Percentiles rank a stretch among this genome's conserved stretches.
phyloP scores from a whole-genome alignment of 2,888 invertebrate species.

The Hydrotaea cyrtoneurina region DNA sequence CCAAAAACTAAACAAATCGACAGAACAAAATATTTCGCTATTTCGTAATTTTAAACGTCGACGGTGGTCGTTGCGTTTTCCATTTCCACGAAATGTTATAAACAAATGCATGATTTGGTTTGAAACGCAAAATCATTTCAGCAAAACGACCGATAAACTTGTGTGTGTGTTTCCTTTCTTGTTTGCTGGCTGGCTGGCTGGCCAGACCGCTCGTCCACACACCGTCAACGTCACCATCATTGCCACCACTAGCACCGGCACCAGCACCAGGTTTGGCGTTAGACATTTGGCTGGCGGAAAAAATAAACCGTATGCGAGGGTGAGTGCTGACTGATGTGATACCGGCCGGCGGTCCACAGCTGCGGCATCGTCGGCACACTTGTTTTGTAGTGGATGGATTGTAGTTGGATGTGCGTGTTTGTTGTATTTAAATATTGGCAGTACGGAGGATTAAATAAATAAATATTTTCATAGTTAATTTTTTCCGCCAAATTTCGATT shows the following conservation, averaged over 20 bases:
- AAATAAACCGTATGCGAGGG: slow-evolving; percentile 3
- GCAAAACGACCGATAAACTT: neutral
- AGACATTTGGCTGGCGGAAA: slow-evolving; percentile 8
- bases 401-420: neutral
- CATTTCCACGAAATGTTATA: neutral
- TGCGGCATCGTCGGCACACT: slow-evolving; percentile 7
- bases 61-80: neutral
- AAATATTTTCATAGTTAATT: neutral
- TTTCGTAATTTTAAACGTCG: neutral
- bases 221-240: no score
- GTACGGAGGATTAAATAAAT: neutral
- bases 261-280: neutral
- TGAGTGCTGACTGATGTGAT: neutral
- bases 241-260: no score
- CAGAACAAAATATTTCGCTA: neutral
- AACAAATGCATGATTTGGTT: neutral
- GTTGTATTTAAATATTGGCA: neutral
- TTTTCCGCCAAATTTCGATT: neutral
- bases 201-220: slow-evolving; percentile 46
- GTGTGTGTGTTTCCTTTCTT: no score
- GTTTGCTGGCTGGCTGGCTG: neutral
- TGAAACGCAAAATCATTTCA: slow-evolving; percentile 1
- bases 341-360: slow-evolving; percentile 37
- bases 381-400: neutral
- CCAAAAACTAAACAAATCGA: neutral